phyloP scores from a whole-genome alignment of 2,797 vertebrate species.

The Falco cherrug region DNA sequence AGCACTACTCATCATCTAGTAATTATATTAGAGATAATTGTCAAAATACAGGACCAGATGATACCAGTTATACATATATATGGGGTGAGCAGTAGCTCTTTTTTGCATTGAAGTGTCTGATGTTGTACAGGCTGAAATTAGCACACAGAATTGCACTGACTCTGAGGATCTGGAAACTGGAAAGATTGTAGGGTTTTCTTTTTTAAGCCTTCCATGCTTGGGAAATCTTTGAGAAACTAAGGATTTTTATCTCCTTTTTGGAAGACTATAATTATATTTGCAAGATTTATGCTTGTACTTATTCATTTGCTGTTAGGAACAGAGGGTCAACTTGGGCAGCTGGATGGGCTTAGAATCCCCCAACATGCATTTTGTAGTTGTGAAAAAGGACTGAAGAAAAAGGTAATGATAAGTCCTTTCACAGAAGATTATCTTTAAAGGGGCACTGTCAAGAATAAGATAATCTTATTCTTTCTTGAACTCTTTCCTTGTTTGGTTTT shows the following conservation, averaged over 20 bases:
- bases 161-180: background rate
- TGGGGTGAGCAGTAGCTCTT: background rate
- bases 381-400: background rate
- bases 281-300: background rate
- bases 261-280: background rate
- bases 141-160: background rate
- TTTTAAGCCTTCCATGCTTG: background rate
- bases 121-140: background rate
- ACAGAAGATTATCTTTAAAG: background rate
- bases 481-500: background rate
- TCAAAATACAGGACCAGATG: conserved; percentile 52
- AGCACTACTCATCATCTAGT: conserved; percentile 44
- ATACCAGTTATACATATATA: conserved; percentile 6
- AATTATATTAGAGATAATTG: conserved; percentile 59
- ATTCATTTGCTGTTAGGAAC: background rate
- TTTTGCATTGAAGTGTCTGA: background rate
- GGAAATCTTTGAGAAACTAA: background rate
- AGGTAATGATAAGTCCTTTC: background rate
- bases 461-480: background rate
- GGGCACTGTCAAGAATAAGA: background rate
- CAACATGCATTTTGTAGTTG: background rate
- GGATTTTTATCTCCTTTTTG: background rate
- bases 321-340: background rate
- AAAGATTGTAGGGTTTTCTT: background rate
- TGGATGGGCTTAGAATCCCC: background rate